Base-by-base conservation (phyloP, 2,888 invertebrate species). In the Resseliella maxima region DNA sequence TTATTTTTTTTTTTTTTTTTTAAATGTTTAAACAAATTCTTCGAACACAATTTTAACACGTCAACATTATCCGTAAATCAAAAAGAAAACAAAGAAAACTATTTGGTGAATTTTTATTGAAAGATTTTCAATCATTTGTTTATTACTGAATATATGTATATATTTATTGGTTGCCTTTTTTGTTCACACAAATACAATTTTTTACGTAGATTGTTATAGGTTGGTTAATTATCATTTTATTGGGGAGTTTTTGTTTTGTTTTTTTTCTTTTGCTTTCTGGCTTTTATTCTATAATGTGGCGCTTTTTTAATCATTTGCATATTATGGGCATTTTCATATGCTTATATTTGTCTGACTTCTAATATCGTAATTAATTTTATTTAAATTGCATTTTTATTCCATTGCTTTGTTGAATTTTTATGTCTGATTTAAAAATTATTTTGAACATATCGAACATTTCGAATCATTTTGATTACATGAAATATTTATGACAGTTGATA, bases 181-280 rank as follows among this genome's bases (percentile, higher is more conserved):
- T 54, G 21, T 38, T 83, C 83, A 83, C 83, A 83, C 83, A 83
- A 83, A 38, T 83, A 83, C 83, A 83, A 83, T 83, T 83, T 81
- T 83, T 81, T 81, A 72, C 3, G 72, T 72, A 35, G 15, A n/a
- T 59, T 0, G 27, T 72, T 35, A 72, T 2, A 18, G 27, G 31
- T 72, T 72, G 72, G 72, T 72, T 72, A 72, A 72, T 72, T 12
- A 50, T 72, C 72, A 72, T 72, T 72, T 31, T 6, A 41, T 50
- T 12, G n/a, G n/a, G n/a, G n/a, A n/a, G n/a, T 59, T n/a, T 59
- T n/a, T 59, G 59, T 12, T n/a, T n/a, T 27, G 59, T 72, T 72
- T 15, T 72, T 31, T 31, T 72, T 31, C 21, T 50, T 50, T 50
- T 18, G 21, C 18, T 8, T 50, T 41, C 12, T 50, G 50, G 50